Evolutionary conservation across 2,113 vertebrate species (phyloP).

Genomic region (Hypocryptadius cinnamomeus): DNA sequence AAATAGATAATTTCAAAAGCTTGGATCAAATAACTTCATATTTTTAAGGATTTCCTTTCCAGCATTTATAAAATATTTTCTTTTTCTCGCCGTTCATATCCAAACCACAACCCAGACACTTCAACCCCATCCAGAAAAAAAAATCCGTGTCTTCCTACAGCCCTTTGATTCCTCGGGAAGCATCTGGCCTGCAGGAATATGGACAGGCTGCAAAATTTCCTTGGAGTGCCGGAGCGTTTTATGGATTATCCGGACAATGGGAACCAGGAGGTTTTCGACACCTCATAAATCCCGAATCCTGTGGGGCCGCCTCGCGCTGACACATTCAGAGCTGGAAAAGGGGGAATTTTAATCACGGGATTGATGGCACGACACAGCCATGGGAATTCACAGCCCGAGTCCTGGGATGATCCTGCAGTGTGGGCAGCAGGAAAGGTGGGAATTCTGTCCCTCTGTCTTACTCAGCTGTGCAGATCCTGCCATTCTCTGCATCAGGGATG

Average conservation of each 20-base stretch:
- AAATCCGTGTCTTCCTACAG: background rate
- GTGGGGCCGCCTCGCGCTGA: background rate
- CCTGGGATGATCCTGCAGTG: accelerated
- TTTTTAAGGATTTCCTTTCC: background rate
- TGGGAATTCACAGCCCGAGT: background rate
- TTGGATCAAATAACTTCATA: accelerated
- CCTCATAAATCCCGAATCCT: background rate
- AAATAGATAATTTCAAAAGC: accelerated
- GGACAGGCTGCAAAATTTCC: background rate
- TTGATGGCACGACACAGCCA: background rate
- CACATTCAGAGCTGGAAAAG: background rate
- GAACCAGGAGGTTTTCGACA: background rate
- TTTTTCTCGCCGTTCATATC: accelerated
- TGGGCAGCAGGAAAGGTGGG: background rate
- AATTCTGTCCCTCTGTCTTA: background rate
- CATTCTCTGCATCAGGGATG: background rate
- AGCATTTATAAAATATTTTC: background rate
- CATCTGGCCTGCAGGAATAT: background rate
- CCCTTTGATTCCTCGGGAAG: background rate
- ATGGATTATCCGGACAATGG: background rate
- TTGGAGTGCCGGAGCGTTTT: background rate
- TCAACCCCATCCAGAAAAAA: background rate
- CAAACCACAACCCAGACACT: background rate
- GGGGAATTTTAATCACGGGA: background rate
- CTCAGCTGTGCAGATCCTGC: accelerated